phyloP scores from a whole-genome alignment of 2,113 vertebrate species.

The Gallinago undulata region DNA sequence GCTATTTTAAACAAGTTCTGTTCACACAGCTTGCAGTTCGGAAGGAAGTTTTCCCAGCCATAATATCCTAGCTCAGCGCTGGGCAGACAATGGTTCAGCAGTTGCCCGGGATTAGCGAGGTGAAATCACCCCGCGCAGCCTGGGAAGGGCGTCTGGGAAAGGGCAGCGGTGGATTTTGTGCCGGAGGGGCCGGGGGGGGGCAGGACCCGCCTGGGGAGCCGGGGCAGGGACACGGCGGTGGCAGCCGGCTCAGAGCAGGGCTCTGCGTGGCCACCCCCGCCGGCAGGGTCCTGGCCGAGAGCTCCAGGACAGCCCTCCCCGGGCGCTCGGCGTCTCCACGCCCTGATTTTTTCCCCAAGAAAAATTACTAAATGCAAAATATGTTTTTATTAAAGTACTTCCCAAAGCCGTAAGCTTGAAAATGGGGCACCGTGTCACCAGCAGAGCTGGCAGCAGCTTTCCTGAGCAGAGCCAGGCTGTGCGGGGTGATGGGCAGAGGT shows the following conservation, averaged over 20 bases:
- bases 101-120: constrained; percentile 25
- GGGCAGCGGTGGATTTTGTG: not conserved
- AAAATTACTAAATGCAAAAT: not conserved
- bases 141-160: constrained; percentile 33
- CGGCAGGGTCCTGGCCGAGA: rapidly evolving
- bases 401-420: not conserved
- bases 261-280: rapidly evolving
- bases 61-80: constrained; percentile 58
- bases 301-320: not conserved
- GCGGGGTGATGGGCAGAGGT: rapidly evolving
- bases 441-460: too few relatives aligned
- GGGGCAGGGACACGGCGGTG: rapidly evolving
- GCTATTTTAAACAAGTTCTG: constrained; percentile 61
- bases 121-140: constrained; percentile 15
- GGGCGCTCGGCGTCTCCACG: not conserved
- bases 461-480: not conserved
- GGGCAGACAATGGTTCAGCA: constrained; percentile 60
- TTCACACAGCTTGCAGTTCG: constrained; percentile 50
- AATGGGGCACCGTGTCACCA: not conserved
- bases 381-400: not conserved
- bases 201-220: not conserved
- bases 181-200: not conserved
- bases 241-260: not conserved
- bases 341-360: not conserved
- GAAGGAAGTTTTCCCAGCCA: constrained; percentile 64